phyloP scores from a whole-genome alignment of 2,888 invertebrate species.

The Caenorhabditis becei region DNA sequence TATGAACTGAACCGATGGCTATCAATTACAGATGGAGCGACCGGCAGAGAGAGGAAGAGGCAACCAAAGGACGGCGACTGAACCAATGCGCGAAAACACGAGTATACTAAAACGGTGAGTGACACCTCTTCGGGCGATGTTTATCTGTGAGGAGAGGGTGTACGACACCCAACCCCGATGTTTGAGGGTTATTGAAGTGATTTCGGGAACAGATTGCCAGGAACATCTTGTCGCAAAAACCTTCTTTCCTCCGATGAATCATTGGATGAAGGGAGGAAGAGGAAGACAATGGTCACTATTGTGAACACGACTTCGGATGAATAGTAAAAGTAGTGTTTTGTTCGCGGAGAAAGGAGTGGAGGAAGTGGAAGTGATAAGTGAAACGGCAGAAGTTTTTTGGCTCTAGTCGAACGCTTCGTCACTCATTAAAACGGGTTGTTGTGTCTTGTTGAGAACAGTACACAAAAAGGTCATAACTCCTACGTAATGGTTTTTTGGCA shows the following conservation, averaged over 20 bases:
- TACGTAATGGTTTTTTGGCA: slow-evolving; percentile 27
- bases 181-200: slow-evolving; percentile 43
- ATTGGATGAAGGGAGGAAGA: not conserved
- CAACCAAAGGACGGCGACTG: slow-evolving; percentile 9
- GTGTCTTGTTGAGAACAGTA: slow-evolving; percentile 16
- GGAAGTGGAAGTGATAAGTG: slow-evolving; percentile 6
- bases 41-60: not conserved
- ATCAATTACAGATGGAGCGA: slow-evolving; percentile 36
- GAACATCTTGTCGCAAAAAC: not conserved
- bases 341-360: not conserved
- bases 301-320: not conserved
- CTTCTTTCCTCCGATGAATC: slow-evolving; percentile 1
- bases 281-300: slow-evolving; percentile 21
- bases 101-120: slow-evolving; percentile 58
- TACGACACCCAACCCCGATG: slow-evolving; percentile 41
- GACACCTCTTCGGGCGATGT: slow-evolving; percentile 41
- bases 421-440: slow-evolving; percentile 23
- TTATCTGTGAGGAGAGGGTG: slow-evolving; percentile 51
- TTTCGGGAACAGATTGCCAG: slow-evolving; percentile 49
- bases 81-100: slow-evolving; percentile 56
- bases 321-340: slow-evolving; percentile 7
- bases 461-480: slow-evolving; percentile 42
- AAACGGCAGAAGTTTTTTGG: not conserved
- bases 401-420: not conserved
- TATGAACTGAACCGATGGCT: slow-evolving; percentile 49